These are phyloP conservation scores for Melanotaenia maccullochi DNA, from an alignment of 2,797 vertebrate genomes.

Conservation along the genomic window DNA sequence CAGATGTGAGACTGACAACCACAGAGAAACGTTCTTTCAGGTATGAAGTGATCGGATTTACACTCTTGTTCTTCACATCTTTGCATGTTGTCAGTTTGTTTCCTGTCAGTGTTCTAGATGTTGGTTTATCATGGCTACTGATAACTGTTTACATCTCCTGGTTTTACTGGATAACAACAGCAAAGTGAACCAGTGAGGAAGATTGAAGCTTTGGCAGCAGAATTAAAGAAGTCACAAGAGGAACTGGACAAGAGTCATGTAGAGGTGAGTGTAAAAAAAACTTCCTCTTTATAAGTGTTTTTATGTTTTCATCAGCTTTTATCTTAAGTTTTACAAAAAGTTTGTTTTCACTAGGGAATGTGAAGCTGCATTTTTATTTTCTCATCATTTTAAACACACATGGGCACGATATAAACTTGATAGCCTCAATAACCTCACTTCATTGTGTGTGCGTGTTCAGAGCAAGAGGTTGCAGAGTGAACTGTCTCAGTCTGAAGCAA, in stretches of 20 bases:
- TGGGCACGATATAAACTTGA: not conserved
- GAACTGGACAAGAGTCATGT: constrained; percentile 74
- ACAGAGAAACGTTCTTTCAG: constrained; percentile 49
- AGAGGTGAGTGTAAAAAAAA: constrained; percentile 68
- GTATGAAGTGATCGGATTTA: constrained; percentile 38
- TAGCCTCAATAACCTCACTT: not conserved
- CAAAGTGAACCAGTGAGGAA: constrained; percentile 55
- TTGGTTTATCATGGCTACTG: not conserved
- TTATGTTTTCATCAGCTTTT: not conserved
- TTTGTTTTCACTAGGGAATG: not conserved
- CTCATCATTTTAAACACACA: not conserved
- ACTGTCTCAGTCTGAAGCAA: constrained; percentile 73
- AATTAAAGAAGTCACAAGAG: constrained; percentile 69
- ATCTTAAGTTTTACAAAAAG: not conserved
- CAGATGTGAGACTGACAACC: constrained; percentile 29
- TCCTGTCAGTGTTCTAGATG: not conserved
- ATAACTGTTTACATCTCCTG: constrained; percentile 1
- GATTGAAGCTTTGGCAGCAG: constrained; percentile 51
- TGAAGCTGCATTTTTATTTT: not conserved
- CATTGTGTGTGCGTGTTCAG: constrained; percentile 55
- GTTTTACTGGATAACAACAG: constrained; percentile 40
- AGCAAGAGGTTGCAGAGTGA: constrained; percentile 74
- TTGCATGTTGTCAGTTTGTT: not conserved
- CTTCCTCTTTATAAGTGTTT: not conserved
- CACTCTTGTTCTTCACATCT: not conserved